Percentiles rank a stretch among this genome's conserved stretches.
phyloP scores from a whole-genome alignment of 2,888 invertebrate genomes.

The Crossocerus cetratus region DNA sequence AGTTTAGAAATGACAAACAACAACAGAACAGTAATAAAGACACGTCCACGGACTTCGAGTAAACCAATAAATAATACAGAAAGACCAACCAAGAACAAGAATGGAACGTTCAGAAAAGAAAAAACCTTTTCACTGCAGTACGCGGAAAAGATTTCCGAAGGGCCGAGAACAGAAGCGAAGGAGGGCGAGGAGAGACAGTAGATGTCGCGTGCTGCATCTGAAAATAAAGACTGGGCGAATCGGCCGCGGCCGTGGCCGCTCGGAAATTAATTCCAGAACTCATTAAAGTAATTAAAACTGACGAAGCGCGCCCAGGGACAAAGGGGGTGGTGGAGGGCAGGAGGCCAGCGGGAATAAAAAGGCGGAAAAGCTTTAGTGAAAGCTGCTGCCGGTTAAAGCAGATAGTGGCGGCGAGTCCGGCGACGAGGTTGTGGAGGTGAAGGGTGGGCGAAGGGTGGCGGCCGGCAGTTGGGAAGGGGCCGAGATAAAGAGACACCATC shows the following conservation, averaged over 20 bases:
- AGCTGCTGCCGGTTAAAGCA: background rate
- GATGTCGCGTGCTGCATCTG: background rate
- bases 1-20: no score
- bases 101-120: no score
- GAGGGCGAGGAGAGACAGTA: background rate
- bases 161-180: constrained; percentile 2
- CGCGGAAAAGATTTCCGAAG: no score
- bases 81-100: no score
- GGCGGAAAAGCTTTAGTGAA: background rate
- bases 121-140: background rate
- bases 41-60: no score
- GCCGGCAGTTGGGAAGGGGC: no score
- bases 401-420: no score
- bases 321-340: constrained; percentile 13
- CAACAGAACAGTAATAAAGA: no score
- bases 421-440: no score
- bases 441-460: no score
- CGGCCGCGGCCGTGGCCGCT: constrained; percentile 23
- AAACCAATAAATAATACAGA: no score
- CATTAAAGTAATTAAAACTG: constrained; percentile 52
- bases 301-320: constrained; percentile 1
- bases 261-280: constrained; percentile 46
- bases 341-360: background rate
- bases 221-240: constrained; percentile 27
- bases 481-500: background rate